Base-by-base conservation (phyloP, 2,113 vertebrate species). In the Meriones unguiculatus region DNA sequence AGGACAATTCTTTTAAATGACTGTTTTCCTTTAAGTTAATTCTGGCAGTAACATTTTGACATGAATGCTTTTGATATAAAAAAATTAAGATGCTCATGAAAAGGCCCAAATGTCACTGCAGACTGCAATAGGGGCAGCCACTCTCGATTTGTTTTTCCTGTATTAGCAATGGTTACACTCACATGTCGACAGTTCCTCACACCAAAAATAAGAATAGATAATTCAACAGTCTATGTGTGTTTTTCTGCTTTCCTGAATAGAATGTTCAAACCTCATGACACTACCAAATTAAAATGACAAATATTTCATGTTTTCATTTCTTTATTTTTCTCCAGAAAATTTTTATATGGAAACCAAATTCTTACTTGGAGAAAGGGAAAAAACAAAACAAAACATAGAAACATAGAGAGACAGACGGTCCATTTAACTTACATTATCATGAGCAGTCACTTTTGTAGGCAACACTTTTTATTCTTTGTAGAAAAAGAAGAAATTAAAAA, bases 271-370 rank as follows among this genome's bases (percentile, higher is more conserved):
- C 70, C 65, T 90, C 92, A 81, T 93, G 97, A 96, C 84, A 95
- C 96, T 97, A 91, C 89, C 97, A 97, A 97, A 95, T 50, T 91
- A 98, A 98, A 95, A 97, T 87, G 96, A 97, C 97, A 97, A 97
- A 89, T 82, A 97, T 86, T 94, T 96, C 73, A 92, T 98, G 98
- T 98, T 99, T 88, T 98, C 95, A 97, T 97, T 86, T 98, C 98
- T 99, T 99, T 99, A 98, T 98, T 99, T 57, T 98, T 98, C 94
- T 98, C 94, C 98, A 98, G 98, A 98, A 98, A 98, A 98, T 98
- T 98, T 99, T 98, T 97, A 98, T 98, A 98, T 98, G 95, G 98
- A 98, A 99, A 98, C 96, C 98, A 98, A 98, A 96, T 98, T 97
- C 93, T 98, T 98, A 98, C 95, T 99, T 98, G 96, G 96, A 97